Evolutionary conservation across 2,888 invertebrate genomes (phyloP).

Genomic region (Nudaria mundana): DNA sequence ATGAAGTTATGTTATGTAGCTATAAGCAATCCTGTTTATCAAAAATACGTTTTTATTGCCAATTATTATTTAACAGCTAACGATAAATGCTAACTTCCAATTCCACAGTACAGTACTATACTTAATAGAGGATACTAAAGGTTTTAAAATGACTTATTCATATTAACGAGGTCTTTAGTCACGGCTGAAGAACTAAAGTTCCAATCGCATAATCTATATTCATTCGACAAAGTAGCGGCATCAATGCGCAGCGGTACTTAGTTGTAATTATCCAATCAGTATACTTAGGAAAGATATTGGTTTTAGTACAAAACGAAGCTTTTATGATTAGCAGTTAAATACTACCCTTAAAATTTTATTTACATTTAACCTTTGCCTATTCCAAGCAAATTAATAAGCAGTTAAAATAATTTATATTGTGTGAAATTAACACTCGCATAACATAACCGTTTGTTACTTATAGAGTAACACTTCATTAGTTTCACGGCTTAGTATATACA

Average conservation of each 20-base stretch:
- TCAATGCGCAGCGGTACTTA: constrained; percentile 52
- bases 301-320: no score
- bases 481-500: constrained; percentile 39
- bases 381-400: no score
- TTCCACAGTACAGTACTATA: constrained; percentile 25
- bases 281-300: no score
- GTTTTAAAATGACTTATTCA: constrained; percentile 33
- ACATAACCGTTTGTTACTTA: no score
- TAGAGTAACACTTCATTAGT: constrained; percentile 51
- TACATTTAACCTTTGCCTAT: no score
- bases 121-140: constrained; percentile 33
- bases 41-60: constrained; percentile 34
- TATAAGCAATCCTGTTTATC: constrained; percentile 34
- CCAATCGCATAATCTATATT: constrained; percentile 45
- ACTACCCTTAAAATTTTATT: no score
- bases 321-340: no score
- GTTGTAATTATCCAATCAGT: no score
- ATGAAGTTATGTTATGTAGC: constrained; percentile 25
- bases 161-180: constrained; percentile 27
- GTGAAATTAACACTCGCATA: no score
- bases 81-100: constrained; percentile 29
- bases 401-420: no score
- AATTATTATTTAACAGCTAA: constrained; percentile 33
- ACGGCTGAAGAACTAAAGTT: constrained; percentile 28
- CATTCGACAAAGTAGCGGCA: constrained; percentile 35